A percentile compares a stretch with the other conserved stretches of the same genome.
These are phyloP conservation scores for Drosophila ustulata DNA, from an alignment of 2,888 invertebrate genomes.

Conservation along the genomic window DNA sequence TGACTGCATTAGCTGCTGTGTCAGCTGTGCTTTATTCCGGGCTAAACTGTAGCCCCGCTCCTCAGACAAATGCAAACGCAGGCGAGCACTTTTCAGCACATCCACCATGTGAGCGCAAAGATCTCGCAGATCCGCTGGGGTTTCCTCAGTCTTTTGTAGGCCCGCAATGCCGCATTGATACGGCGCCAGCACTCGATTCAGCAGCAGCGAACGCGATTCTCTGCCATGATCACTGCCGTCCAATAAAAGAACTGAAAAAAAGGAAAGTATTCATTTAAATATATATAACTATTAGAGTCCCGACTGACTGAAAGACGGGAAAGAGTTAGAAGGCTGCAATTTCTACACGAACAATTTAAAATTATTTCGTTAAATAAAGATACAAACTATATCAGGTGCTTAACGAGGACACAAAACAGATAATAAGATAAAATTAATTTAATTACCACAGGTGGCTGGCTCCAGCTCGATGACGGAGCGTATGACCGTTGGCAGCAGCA, in stretches of 20 bases:
- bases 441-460: slow-evolving; percentile 74
- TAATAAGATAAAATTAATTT: neutral
- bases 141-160: slow-evolving; percentile 83
- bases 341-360: too few species aligned
- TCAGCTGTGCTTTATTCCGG: slow-evolving; percentile 68
- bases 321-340: too few species aligned
- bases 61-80: slow-evolving; percentile 74
- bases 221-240: slow-evolving; percentile 86
- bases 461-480: slow-evolving; percentile 81
- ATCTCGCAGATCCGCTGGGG: slow-evolving; percentile 85
- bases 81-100: slow-evolving; percentile 85
- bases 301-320: too few species aligned
- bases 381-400: too few species aligned
- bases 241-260: slow-evolving; percentile 81
- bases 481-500: slow-evolving; percentile 70
- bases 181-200: slow-evolving; percentile 90
- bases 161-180: slow-evolving; percentile 90
- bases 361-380: too few species aligned
- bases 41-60: slow-evolving; percentile 19
- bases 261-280: neutral
- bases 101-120: slow-evolving; percentile 87
- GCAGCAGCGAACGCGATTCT: slow-evolving; percentile 80
- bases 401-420: too few species aligned
- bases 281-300: too few species aligned
- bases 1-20: slow-evolving; percentile 42